Base-by-base conservation (phyloP, 2,888 invertebrate genomes). In the Eupeodes luniger region DNA sequence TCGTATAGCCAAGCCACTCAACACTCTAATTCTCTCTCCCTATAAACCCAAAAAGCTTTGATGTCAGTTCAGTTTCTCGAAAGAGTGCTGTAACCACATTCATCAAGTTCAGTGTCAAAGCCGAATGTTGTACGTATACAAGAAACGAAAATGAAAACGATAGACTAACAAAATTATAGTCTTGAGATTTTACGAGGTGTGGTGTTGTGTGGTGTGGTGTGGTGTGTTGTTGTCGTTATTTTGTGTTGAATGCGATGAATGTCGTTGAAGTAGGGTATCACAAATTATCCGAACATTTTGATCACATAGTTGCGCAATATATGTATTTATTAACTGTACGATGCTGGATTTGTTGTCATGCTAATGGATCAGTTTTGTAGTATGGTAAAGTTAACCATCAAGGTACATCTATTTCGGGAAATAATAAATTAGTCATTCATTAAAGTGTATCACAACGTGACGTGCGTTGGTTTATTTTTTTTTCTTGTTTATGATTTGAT, bases 51-150 rank as follows among this genome's bases (percentile, higher is more conserved):
- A 70, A 40, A 40, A 55, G 40, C 53, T 55, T 11, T 74, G 67
- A 66, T 81, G 79, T 79, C 75, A 69, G 40, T 76, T 74, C 19
- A 16, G 53, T 44, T 27, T 86, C 57, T 49, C 40, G 66, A 44
- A 62, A 79, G 81, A 81, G 75, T 40, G 40, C 70, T 80, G 59
- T 83, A 67, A 77, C 76, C 87, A 78, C 59, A 86, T 67, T 59
- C 79, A 81, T 81, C 88, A 88, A 88, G 88, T 88, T 88, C 88
- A 88, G 77, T 88, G 88, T 85, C 88, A 88, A 88, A 88, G 88
- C 78, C 88, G 70, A 77, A 53, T 79, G 81, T 64, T 88, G 85
- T 72, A 74, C 59, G 70, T 27, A 27, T 27, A 27, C 27, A 27
- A 27, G 27, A 27, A 27, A 27, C 27, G 27, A 27, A 27, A 27